These are phyloP conservation scores for Cathartes aura DNA, from an alignment of 2,113 vertebrate genomes.

Conservation along the genomic window DNA sequence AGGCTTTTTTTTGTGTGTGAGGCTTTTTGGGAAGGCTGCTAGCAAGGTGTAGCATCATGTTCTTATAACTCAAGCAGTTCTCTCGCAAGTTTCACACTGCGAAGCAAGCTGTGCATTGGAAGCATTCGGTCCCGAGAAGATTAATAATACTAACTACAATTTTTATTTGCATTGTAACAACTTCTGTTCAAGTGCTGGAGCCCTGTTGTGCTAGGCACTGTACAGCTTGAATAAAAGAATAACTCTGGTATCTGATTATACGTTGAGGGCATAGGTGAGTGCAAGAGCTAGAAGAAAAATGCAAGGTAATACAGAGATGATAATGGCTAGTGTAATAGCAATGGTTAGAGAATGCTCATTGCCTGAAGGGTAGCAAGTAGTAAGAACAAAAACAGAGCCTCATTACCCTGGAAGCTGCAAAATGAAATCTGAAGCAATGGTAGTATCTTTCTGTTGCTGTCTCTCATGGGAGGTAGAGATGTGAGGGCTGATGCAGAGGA, in stretches of 20 bases:
- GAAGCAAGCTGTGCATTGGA: not conserved
- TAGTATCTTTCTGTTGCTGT: fast-evolving
- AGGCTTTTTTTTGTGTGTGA: not conserved
- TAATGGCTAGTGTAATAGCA: not conserved
- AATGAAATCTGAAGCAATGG: not conserved
- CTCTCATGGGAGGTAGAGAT: not conserved
- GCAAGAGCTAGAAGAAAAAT: not conserved
- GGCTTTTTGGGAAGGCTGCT: not conserved
- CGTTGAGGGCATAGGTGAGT: not conserved
- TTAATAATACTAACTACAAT: not conserved
- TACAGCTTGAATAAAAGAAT: not conserved
- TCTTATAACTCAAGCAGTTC: not conserved
- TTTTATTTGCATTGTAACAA: not conserved
- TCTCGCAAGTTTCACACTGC: not conserved
- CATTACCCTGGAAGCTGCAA: not conserved
- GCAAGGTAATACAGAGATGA: not conserved
- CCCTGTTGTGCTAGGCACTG: not conserved
- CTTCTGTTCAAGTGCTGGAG: not conserved
- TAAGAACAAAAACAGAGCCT: not conserved
- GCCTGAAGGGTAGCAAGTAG: not conserved
- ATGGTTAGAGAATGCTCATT: not conserved
- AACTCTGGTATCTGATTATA: not conserved
- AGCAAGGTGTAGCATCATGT: not conserved
- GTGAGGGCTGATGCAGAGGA: not conserved
- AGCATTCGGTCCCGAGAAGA: not conserved